Base-by-base conservation (phyloP, 92 coral and sea anemone species). In the Bergia puertoricense region DNA sequence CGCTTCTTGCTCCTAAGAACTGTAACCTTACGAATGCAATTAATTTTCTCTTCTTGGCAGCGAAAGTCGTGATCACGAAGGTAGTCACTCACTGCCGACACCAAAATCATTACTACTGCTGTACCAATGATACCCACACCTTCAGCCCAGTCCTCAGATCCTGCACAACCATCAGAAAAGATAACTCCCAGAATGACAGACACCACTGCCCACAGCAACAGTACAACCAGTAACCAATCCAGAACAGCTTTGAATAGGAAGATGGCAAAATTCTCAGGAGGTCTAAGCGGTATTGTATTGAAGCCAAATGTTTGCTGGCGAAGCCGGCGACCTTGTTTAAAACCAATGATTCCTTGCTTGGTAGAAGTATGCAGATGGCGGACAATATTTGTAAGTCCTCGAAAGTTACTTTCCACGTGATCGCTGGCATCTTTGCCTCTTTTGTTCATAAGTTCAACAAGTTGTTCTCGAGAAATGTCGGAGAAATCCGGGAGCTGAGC, bases 61-160 rank as follows among this genome's bases (percentile, higher is more conserved):
- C 85, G 88, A 66, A 94, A 94, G 76, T 84, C 88, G 14, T 74
- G 62, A 68, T 95, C 96, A 38, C 96, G 91, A 42, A 88, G 91
- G 86, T 50, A 92, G 82, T 93, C 98, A 50, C 98, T 95, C 15
- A 95, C 69, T 9, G 96, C 88, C 14, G 96, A 92, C 44, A 92
- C 76, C 62, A 95, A 43, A 43, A 92, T 80, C 43, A 93, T 95
- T 3, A 93, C 94, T 14, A 88, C 84, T 40, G 90, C 94, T 8
- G 98, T 93, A 48, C 89, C 96, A 43, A 95, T 89, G 73, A 95
- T 91, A 40, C 96, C 98, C 42, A 83, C 90, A 38, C 98, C 98
- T 73, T 95, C 98, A 81, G 88, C 86, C 98, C 98, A 95, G 43
- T 84, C 87, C 15, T 84, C 30, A 2, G 79, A 46, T 37, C 90